These are phyloP conservation scores for Picus viridis DNA, from an alignment of 2,797 vertebrate species.

Conservation along the genomic window DNA sequence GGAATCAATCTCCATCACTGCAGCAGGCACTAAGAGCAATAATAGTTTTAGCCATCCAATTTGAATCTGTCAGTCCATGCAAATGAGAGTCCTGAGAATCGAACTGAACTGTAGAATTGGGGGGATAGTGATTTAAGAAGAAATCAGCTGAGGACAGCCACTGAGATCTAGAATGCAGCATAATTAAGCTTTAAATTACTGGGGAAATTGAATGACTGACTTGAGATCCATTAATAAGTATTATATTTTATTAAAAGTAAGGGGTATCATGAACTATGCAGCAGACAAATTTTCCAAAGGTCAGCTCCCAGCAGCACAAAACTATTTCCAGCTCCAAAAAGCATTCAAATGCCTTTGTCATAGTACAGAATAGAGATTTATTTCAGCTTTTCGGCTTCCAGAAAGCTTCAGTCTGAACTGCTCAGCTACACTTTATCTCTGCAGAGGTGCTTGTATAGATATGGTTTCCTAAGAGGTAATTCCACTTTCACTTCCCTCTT, in stretches of 20 bases:
- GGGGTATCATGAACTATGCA: slow-evolving; percentile 35
- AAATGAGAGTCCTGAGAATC: slow-evolving; percentile 55
- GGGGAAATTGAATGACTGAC: slow-evolving; percentile 45
- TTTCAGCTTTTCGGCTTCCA: neutral
- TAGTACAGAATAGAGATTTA: neutral
- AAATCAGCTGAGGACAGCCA: slow-evolving; percentile 47
- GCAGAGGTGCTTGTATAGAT: neutral
- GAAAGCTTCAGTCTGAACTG: neutral
- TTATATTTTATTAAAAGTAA: slow-evolving; percentile 49
- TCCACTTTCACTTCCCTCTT: neutral
- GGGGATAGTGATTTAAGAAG: slow-evolving; percentile 36
- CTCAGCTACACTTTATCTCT: neutral
- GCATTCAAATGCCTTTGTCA: neutral
- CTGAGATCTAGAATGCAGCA: slow-evolving; percentile 23
- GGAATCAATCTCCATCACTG: slow-evolving; percentile 26
- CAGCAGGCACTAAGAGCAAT: neutral
- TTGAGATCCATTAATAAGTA: slow-evolving; percentile 53
- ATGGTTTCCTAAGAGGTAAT: neutral
- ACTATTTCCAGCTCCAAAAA: slow-evolving; percentile 24
- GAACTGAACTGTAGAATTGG: slow-evolving; percentile 24
- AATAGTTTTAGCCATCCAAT: slow-evolving; percentile 25
- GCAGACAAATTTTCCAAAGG: slow-evolving; percentile 23
- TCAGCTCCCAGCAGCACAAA: slow-evolving; percentile 20
- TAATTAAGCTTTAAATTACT: slow-evolving; percentile 60
- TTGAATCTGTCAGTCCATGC: slow-evolving; percentile 47